These are phyloP conservation scores for Macrophya alboannulata DNA, from an alignment of 2,888 invertebrate genomes.

Conservation along the genomic window DNA sequence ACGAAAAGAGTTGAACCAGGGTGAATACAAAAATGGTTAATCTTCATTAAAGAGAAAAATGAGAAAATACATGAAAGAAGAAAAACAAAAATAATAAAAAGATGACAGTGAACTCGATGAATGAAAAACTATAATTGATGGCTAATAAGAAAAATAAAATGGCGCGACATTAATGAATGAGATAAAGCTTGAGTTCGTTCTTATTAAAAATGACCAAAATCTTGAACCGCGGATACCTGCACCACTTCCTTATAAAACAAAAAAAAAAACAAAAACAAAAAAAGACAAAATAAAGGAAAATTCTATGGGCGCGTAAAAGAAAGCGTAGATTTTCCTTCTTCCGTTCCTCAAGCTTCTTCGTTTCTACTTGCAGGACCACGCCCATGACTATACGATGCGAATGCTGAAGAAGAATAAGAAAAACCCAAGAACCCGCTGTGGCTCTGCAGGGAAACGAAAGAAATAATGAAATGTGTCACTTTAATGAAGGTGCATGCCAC, in stretches of 20 bases:
- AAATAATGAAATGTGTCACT: conserved; percentile 61
- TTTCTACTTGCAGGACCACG: neutral
- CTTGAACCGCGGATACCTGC: too few species aligned
- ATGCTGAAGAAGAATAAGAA: conserved; percentile 43
- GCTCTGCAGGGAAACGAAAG: conserved; percentile 1
- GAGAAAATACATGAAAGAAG: neutral
- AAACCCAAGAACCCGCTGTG: neutral
- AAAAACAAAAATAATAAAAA: neutral
- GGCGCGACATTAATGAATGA: neutral
- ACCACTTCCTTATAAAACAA: too few species aligned
- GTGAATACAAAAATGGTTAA: neutral
- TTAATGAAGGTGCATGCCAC: conserved; percentile 58
- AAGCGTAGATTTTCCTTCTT: neutral
- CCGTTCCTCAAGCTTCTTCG: neutral
- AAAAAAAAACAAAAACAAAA: too few species aligned
- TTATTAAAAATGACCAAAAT: neutral
- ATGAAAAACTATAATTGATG: neutral
- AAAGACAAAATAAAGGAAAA: neutral
- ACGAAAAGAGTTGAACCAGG: neutral
- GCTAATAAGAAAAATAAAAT: neutral
- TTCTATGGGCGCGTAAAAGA: neutral
- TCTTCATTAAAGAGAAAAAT: neutral
- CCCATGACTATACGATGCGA: conserved; percentile 3
- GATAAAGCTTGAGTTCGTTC: too few species aligned
- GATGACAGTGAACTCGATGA: neutral